Percentiles rank a stretch among this genome's conserved stretches.
These are phyloP conservation scores for Dasyornis broadbenti DNA, from an alignment of 2,113 vertebrate species.

Conservation along the genomic window DNA sequence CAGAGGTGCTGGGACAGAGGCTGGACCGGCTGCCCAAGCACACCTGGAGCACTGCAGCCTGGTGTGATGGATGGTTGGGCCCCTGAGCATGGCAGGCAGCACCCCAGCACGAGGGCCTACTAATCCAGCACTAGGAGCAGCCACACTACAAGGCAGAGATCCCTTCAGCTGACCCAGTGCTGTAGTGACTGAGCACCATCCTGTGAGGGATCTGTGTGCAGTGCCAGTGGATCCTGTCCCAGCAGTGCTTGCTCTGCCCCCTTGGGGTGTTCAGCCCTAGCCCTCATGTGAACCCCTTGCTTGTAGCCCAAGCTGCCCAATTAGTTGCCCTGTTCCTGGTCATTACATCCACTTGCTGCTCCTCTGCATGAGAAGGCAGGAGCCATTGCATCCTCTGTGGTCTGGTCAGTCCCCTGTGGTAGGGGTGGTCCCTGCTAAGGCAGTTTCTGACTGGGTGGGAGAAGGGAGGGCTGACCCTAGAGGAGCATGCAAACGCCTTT, in stretches of 20 bases:
- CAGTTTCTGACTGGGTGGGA: not conserved
- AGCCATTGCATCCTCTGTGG: not conserved
- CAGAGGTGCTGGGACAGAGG: conserved; percentile 14
- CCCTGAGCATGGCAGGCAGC: not conserved
- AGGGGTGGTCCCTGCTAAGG: not conserved
- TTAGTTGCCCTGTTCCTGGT: not conserved
- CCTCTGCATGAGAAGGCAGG: not conserved
- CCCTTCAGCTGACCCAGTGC: not conserved
- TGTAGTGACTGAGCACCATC: not conserved
- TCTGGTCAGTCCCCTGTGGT: not conserved
- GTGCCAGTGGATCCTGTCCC: not conserved
- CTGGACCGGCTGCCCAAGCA: not conserved
- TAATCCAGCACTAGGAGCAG: not conserved
- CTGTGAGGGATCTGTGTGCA: not conserved
- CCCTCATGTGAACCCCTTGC: not conserved
- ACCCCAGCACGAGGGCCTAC: rapidly evolving
- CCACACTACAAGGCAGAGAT: not conserved
- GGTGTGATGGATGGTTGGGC: not conserved
- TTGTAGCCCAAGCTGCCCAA: not conserved
- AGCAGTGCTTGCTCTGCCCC: not conserved
- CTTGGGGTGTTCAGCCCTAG: not conserved
- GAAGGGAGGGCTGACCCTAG: not conserved
- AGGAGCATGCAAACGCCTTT: not conserved
- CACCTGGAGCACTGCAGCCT: not conserved
- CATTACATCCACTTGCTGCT: not conserved